A percentile compares a stretch with the other conserved stretches of the same genome.
Conservation (phyloP, 2,888 invertebrate species). For the Lepidochitona cinerea region DNA sequence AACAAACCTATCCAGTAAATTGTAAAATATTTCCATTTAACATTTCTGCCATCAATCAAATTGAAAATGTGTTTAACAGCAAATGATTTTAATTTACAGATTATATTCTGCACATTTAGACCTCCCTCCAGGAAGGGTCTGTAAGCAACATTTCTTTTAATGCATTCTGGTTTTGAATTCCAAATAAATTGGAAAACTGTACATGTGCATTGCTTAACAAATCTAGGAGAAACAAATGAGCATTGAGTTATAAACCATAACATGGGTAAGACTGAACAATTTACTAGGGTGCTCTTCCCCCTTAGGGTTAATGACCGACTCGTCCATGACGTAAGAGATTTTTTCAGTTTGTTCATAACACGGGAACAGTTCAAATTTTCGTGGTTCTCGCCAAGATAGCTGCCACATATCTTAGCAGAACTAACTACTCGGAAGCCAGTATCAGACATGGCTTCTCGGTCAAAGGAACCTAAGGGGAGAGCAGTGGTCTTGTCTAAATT, state of each 20-base stretch:
- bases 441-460: background rate
- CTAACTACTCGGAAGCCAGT: background rate
- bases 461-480: conserved; percentile 30
- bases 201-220: background rate
- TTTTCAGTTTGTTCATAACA: background rate
- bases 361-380: background rate
- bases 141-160: background rate
- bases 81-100: background rate
- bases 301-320: background rate
- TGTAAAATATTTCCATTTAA: background rate
- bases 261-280: background rate
- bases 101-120: background rate
- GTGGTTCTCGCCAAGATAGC: background rate
- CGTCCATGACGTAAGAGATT: background rate
- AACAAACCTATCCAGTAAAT: conserved; percentile 1
- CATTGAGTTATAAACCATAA: background rate
- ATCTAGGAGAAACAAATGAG: background rate
- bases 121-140: background rate
- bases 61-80: background rate
- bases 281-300: background rate
- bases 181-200: conserved; percentile 1
- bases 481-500: conserved; percentile 29
- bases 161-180: background rate
- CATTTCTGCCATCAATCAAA: background rate
- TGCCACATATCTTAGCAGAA: background rate